A percentile compares a stretch with the other conserved stretches of the same genome.
These are phyloP conservation scores for Drosophila quasianomalipes DNA, from an alignment of 2,888 invertebrate species.

Conservation along the genomic window DNA sequence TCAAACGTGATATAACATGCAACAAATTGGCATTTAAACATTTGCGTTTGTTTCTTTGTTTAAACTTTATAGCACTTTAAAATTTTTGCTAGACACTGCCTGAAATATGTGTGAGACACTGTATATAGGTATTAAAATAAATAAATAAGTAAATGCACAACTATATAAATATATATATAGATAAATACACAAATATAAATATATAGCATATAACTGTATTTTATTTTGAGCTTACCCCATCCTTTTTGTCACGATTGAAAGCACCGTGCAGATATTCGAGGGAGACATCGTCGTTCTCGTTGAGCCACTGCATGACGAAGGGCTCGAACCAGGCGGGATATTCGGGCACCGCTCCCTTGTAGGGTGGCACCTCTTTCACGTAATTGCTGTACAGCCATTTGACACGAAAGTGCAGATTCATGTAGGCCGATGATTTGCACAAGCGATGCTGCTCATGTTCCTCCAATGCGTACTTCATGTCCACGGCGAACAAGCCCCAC, in stretches of 20 bases:
- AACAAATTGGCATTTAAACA: no score
- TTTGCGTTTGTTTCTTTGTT: no score
- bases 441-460: slow-evolving; percentile 98
- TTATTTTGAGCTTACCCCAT: slow-evolving; percentile 89
- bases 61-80: no score
- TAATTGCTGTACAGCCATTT: slow-evolving; percentile 99
- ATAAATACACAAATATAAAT: neutral
- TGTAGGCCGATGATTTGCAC: slow-evolving; percentile 99
- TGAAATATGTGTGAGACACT: no score
- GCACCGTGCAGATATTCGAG: slow-evolving; percentile 99
- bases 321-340: slow-evolving; percentile 99
- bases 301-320: slow-evolving; percentile 99
- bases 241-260: slow-evolving; percentile 98
- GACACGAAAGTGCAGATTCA: slow-evolving; percentile 99
- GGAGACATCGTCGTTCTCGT: slow-evolving; percentile 99
- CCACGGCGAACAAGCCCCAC: slow-evolving; percentile 98
- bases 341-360: slow-evolving; percentile 98
- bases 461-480: slow-evolving; percentile 98
- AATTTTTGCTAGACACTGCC: no score
- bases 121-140: neutral
- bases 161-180: neutral
- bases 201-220: neutral
- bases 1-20: no score
- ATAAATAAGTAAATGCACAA: neutral
- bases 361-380: slow-evolving; percentile 98